Percentiles rank a stretch among this genome's conserved stretches.
phyloP scores from a whole-genome alignment of 2,888 invertebrate species.

The Mallateleia sp. region DNA sequence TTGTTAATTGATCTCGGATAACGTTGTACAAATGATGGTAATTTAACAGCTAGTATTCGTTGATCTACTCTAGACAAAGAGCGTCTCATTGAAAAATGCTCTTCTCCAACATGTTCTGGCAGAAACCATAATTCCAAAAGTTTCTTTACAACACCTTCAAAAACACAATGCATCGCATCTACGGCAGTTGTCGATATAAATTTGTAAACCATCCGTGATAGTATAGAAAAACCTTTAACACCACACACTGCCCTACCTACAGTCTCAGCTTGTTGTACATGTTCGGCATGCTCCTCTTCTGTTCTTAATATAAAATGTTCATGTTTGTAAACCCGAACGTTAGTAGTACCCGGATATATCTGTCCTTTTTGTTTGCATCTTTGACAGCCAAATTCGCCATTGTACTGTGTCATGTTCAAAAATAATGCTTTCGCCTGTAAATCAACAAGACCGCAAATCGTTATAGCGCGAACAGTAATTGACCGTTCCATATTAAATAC shows the following conservation, averaged over 20 bases:
- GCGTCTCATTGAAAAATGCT: slow-evolving; percentile 28
- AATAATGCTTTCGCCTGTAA: slow-evolving; percentile 18
- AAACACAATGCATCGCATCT: slow-evolving; percentile 70
- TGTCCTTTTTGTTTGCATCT: slow-evolving; percentile 41
- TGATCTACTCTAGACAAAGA: slow-evolving; percentile 28
- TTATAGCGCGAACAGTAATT: slow-evolving; percentile 36
- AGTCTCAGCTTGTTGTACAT: slow-evolving; percentile 2
- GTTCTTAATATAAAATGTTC: slow-evolving; percentile 22
- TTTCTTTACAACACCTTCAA: slow-evolving; percentile 52
- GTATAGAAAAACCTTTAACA: slow-evolving; percentile 27
- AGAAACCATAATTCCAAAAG: slow-evolving; percentile 57
- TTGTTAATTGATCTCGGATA: slow-evolving; percentile 69
- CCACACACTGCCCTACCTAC: background rate
- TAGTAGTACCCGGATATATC: slow-evolving; percentile 16
- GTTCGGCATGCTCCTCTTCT: slow-evolving; percentile 15
- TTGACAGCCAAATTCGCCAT: slow-evolving; percentile 28
- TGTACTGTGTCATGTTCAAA: slow-evolving; percentile 15
- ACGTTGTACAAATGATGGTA: slow-evolving; percentile 67
- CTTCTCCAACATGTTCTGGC: too few relatives aligned
- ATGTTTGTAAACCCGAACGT: slow-evolving; percentile 39
- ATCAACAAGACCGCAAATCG: slow-evolving; percentile 10
- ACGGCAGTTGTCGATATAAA: slow-evolving; percentile 43
- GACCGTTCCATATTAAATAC: background rate
- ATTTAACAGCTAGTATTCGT: slow-evolving; percentile 22
- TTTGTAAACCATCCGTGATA: slow-evolving; percentile 31